Evolutionary conservation across 2,888 invertebrate genomes (phyloP).

Genomic region (Patella pellucida): DNA sequence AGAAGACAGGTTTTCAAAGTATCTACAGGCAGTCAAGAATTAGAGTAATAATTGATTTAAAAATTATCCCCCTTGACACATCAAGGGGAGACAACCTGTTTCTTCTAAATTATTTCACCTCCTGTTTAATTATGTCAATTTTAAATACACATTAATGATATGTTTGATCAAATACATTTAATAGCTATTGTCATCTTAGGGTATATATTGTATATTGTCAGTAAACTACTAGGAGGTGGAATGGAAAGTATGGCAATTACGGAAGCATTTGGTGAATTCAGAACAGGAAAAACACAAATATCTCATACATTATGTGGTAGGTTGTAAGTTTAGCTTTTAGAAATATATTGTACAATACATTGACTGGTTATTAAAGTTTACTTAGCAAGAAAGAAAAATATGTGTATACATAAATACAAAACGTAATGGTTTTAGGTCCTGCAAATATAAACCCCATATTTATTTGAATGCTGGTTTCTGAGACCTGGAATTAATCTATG

Average conservation of each 20-base stretch:
- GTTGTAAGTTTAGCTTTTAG: neutral
- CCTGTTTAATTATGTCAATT: neutral
- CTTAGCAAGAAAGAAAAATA: too few species aligned
- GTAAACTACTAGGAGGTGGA: slow-evolving; percentile 83
- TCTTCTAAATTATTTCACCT: neutral
- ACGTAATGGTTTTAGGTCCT: too few species aligned
- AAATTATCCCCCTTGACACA: slow-evolving; percentile 5
- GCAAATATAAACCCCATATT: too few species aligned
- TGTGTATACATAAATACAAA: too few species aligned
- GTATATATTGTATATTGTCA: slow-evolving; percentile 61
- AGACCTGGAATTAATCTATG: too few species aligned
- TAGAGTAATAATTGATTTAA: slow-evolving; percentile 76
- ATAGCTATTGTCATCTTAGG: neutral
- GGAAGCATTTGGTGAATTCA: slow-evolving; percentile 86
- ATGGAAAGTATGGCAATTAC: slow-evolving; percentile 88
- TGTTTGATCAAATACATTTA: slow-evolving; percentile 4
- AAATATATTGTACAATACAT: too few species aligned
- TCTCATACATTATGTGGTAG: slow-evolving; percentile 82
- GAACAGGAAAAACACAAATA: slow-evolving; percentile 86
- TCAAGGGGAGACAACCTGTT: neutral
- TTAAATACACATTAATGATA: slow-evolving; percentile 12
- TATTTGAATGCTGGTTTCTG: too few species aligned
- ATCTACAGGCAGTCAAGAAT: slow-evolving; percentile 74
- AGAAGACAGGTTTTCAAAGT: slow-evolving; percentile 82
- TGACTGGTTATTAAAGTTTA: too few species aligned